phyloP scores from a whole-genome alignment of 1,140 invertebrate species.

The Zaprionus ornatus region DNA sequence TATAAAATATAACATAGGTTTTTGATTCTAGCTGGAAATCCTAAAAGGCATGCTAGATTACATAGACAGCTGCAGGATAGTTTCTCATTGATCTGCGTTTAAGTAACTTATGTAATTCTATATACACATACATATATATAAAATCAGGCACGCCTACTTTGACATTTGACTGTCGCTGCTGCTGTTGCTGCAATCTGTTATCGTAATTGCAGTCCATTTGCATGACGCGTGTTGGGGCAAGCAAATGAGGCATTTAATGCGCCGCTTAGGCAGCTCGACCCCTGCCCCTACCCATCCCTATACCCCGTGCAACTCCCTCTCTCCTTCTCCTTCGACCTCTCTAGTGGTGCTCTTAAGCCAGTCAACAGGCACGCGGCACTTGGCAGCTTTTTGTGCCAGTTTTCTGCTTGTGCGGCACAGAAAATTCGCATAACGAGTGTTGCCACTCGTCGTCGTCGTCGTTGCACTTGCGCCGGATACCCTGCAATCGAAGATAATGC shows the following conservation, averaged over 20 bases:
- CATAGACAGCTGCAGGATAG: too few species aligned
- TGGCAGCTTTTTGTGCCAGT: slow-evolving; percentile 68
- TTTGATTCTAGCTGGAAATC: too few species aligned
- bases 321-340: background rate
- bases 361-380: slow-evolving; percentile 33
- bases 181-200: slow-evolving; percentile 8
- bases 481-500: slow-evolving; percentile 2
- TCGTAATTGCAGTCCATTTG: slow-evolving; percentile 51
- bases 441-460: slow-evolving; percentile 9
- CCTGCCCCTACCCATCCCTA: background rate
- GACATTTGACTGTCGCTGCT: background rate
- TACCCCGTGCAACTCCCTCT: background rate
- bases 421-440: slow-evolving; percentile 26
- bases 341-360: background rate
- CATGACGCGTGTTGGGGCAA: slow-evolving; percentile 41
- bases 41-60: too few species aligned
- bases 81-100: too few species aligned
- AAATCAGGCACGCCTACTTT: background rate
- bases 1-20: too few species aligned
- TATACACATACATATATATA: background rate
- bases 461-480: slow-evolving; percentile 13
- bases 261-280: slow-evolving; percentile 13
- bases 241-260: slow-evolving; percentile 61
- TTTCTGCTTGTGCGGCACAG: slow-evolving; percentile 21
- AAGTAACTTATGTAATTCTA: too few species aligned